phyloP scores from a whole-genome alignment of 2,797 vertebrate genomes.

The Valencia hispanica region DNA sequence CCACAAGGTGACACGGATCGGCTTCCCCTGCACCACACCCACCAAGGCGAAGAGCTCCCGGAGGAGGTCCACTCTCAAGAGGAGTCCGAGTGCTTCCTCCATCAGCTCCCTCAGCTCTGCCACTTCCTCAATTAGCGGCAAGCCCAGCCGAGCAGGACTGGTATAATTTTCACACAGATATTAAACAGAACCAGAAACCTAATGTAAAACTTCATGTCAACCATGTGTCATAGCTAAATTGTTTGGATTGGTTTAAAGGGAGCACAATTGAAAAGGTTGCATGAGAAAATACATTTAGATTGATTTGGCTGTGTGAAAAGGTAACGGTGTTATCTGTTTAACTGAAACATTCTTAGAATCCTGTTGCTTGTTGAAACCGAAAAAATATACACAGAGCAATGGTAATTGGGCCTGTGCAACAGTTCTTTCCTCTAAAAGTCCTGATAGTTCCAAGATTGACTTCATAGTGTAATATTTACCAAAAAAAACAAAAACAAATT shows the following conservation, averaged over 20 bases:
- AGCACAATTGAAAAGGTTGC: too few species aligned
- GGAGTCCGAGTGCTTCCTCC: conserved; percentile 94
- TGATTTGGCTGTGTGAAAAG: too few species aligned
- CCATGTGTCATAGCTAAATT: background rate
- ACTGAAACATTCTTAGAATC: background rate
- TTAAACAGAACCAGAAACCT: background rate
- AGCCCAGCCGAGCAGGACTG: conserved; percentile 95
- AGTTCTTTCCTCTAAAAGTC: background rate
- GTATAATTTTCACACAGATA: conserved; percentile 75
- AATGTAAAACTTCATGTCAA: background rate
- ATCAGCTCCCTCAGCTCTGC: conserved; percentile 96
- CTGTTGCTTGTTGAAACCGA: background rate
- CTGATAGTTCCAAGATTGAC: background rate
- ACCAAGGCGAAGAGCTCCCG: conserved; percentile 89
- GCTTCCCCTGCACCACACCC: conserved; percentile 95
- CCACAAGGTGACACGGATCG: conserved; percentile 97
- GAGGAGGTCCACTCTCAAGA: conserved; percentile 86
- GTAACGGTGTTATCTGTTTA: background rate
- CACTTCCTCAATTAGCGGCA: conserved; percentile 93
- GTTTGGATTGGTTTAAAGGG: background rate
- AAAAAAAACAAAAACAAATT: background rate
- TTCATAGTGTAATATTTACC: background rate
- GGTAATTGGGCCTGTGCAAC: background rate
- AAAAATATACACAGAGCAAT: background rate
- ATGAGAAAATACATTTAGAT: too few species aligned